Evolutionary conservation across 2,797 vertebrate genomes (phyloP).

Genomic region (Paguma larvata): DNA sequence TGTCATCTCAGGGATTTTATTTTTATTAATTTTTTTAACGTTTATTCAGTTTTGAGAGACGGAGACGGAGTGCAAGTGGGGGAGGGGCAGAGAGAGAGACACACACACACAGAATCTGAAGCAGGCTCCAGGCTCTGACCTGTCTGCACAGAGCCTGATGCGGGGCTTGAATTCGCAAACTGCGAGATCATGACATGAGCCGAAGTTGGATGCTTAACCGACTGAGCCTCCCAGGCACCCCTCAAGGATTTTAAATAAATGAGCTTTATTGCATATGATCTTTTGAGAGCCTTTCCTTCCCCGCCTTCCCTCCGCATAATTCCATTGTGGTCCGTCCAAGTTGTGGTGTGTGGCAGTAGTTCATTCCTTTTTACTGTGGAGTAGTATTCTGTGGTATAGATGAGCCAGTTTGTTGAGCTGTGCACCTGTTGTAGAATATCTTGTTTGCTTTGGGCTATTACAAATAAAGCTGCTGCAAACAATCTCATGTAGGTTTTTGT

Average conservation of each 20-base stretch:
- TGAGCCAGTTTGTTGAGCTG: background rate
- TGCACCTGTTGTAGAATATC: background rate
- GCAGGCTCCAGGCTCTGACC: too few relatives aligned
- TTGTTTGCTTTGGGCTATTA: conserved; percentile 25
- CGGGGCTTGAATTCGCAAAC: too few relatives aligned
- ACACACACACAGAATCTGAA: too few relatives aligned
- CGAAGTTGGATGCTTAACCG: too few relatives aligned
- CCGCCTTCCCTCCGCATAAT: background rate
- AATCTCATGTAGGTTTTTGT: background rate
- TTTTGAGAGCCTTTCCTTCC: background rate
- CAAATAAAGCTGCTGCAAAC: background rate
- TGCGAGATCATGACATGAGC: too few relatives aligned
- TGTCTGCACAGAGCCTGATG: too few relatives aligned
- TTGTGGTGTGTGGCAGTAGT: background rate
- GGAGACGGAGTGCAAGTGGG: too few relatives aligned
- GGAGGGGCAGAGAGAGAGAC: too few relatives aligned
- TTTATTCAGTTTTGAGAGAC: too few relatives aligned
- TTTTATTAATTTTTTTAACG: too few relatives aligned
- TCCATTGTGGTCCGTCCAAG: background rate
- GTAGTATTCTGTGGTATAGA: background rate
- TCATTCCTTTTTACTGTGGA: background rate
- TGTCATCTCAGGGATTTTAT: conserved; percentile 19
- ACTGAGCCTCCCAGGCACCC: too few relatives aligned
- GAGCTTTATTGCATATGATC: background rate
- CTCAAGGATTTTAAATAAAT: conserved; percentile 1